Percentiles rank a stretch among this genome's conserved stretches.
Conservation (phyloP, 1,140 invertebrate species). For the Drosophila dunni region DNA sequence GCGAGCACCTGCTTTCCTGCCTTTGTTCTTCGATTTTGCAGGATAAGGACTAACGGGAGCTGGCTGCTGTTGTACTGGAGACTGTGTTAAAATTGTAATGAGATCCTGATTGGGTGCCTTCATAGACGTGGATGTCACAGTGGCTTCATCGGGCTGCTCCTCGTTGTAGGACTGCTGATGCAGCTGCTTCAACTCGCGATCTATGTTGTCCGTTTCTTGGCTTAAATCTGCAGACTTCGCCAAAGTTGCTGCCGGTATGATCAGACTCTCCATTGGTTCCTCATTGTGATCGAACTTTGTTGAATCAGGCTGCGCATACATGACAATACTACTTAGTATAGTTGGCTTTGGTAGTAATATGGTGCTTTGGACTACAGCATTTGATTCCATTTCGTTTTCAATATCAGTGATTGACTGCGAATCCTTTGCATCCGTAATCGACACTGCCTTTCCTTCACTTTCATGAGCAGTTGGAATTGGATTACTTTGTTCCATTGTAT, state of each 20-base stretch:
- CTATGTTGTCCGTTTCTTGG: slow-evolving; percentile 55
- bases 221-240: slow-evolving; percentile 16
- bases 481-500: neutral
- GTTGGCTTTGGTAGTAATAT: slow-evolving; percentile 11
- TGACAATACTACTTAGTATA: slow-evolving; percentile 7
- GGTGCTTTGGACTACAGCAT: neutral
- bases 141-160: slow-evolving; percentile 55
- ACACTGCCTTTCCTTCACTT: neutral
- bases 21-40: neutral
- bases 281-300: slow-evolving; percentile 64
- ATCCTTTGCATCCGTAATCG: neutral
- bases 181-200: slow-evolving; percentile 49
- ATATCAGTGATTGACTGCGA: neutral
- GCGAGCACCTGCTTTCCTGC: neutral
- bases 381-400: no score
- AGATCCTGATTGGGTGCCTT: slow-evolving; percentile 46
- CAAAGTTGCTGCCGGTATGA: slow-evolving; percentile 1
- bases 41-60: neutral
- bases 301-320: slow-evolving; percentile 67
- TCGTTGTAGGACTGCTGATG: slow-evolving; percentile 44
- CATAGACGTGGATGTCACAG: slow-evolving; percentile 65
- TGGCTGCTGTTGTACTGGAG: slow-evolving; percentile 36
- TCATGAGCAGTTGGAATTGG: neutral
- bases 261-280: slow-evolving; percentile 24
- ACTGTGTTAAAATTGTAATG: slow-evolving; percentile 35